Evolutionary conservation across 2,888 invertebrate genomes (phyloP).

Genomic region (Patella depressa): DNA sequence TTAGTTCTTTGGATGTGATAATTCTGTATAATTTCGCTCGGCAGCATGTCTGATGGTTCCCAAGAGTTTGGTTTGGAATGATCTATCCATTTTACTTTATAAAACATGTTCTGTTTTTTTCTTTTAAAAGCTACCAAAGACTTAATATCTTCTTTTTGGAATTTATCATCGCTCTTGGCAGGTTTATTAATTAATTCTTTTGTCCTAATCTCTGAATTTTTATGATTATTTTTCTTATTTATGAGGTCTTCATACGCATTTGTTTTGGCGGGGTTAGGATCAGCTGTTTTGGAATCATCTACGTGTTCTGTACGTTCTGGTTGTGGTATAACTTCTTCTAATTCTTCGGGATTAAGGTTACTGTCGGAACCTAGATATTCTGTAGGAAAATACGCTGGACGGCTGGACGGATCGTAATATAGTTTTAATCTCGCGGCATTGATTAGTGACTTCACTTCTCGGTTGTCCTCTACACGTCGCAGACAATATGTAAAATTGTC

Average conservation of each 20-base stretch:
- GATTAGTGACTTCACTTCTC: slow-evolving; percentile 16
- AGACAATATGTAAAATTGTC: slow-evolving; percentile 27
- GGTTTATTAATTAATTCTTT: neutral
- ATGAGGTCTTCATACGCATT: no score
- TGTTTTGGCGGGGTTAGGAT: neutral
- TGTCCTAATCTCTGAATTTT: neutral
- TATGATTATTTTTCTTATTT: neutral
- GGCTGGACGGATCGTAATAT: neutral
- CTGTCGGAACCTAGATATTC: no score
- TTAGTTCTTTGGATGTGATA: neutral
- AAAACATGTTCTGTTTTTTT: neutral
- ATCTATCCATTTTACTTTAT: neutral
- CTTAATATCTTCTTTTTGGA: neutral
- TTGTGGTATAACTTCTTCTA: neutral
- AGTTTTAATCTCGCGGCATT: slow-evolving; percentile 28
- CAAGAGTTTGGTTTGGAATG: neutral
- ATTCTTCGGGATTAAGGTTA: no score
- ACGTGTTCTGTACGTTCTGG: neutral
- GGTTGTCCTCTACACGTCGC: neutral
- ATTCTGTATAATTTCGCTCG: neutral
- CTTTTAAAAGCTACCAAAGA: no score
- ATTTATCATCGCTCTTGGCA: neutral
- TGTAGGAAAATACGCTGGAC: neutral
- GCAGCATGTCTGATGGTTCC: neutral
- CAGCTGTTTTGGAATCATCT: neutral